A percentile compares a stretch with the other conserved stretches of the same genome.
Conservation (phyloP, 2,113 vertebrate genomes). For the Halcyon senegalensis region DNA sequence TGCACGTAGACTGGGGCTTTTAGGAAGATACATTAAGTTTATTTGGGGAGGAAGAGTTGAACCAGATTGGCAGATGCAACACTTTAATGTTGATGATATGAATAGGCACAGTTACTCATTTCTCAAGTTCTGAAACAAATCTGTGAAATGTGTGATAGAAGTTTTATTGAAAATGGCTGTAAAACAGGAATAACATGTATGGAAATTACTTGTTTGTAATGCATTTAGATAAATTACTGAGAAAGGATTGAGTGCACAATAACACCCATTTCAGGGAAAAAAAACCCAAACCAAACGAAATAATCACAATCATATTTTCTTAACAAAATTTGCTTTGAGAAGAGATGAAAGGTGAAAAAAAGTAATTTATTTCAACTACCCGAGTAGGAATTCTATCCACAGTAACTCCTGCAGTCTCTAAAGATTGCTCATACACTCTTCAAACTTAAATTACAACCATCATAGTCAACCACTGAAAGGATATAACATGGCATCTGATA, state of each 20-base stretch:
- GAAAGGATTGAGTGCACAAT: neutral
- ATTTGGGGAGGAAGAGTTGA: neutral
- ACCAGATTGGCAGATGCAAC: neutral
- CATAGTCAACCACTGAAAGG: neutral
- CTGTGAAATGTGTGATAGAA: neutral
- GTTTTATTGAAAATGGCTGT: neutral
- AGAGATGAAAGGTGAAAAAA: neutral
- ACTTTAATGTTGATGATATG: neutral
- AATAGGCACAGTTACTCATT: neutral
- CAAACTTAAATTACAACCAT: neutral
- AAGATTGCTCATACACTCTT: neutral
- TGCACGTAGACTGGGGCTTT: neutral
- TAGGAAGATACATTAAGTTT: neutral
- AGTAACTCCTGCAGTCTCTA: neutral
- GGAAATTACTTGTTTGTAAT: neutral
- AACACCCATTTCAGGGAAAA: neutral
- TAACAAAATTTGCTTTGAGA: neutral
- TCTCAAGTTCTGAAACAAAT: neutral
- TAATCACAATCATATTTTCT: neutral
- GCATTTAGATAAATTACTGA: neutral
- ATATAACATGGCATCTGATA: neutral
- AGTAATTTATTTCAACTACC: neutral
- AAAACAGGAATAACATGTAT: accelerated
- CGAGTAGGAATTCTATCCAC: neutral
- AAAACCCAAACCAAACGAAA: neutral